Base-by-base conservation (phyloP, 2,113 vertebrate species). In the Gila orcuttii region DNA sequence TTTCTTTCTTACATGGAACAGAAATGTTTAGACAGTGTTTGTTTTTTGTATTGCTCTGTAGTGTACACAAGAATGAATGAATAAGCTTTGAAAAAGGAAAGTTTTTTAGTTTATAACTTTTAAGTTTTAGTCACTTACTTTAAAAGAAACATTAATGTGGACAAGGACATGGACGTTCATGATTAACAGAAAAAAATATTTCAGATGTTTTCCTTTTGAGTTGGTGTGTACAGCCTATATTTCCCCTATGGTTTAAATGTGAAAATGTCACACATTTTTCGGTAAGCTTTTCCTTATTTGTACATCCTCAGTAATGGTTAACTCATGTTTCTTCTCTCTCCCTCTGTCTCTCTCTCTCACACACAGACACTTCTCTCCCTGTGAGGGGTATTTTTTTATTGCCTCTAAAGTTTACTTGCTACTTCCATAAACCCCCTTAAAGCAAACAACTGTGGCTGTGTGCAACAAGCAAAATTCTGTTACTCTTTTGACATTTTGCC, bases 331-430 rank as follows among this genome's bases (percentile, higher is more conserved):
- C n/a, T 17, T 76, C 55, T 85, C 19, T 52, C 68, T 28, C 25
- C 68, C 64, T 8, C 31, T 21, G 0, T 21, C 7, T 13, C 5
- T 28, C n/a, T 6, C 25, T 13, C n/a, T 4, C 55, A 59, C 33
- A 42, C 19, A 33, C 60, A 79, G 74, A 75, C 19, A 45, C 66
- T 19, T 62, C 57, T 39, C 55, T 75, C 57, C 25, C 25, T 21
- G 66, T 57, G 45, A 84, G 73, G 45, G 55, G 62, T 83, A 47
- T 50, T 86, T 85, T 85, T 86, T 86, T 86, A 86, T 88, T 76
- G 82, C 78, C 28, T 59, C 59, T 45, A 59, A 85, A 47, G 62
- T 79, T 73, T 79, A n/a, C 81, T 84, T 77, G 82, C 57, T 77
- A 87, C 76, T 69, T 86, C 36, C 39, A 82, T 82, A 81, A 86